These are phyloP conservation scores for Hecatera dysodea DNA, from an alignment of 2,888 invertebrate genomes.

Conservation along the genomic window DNA sequence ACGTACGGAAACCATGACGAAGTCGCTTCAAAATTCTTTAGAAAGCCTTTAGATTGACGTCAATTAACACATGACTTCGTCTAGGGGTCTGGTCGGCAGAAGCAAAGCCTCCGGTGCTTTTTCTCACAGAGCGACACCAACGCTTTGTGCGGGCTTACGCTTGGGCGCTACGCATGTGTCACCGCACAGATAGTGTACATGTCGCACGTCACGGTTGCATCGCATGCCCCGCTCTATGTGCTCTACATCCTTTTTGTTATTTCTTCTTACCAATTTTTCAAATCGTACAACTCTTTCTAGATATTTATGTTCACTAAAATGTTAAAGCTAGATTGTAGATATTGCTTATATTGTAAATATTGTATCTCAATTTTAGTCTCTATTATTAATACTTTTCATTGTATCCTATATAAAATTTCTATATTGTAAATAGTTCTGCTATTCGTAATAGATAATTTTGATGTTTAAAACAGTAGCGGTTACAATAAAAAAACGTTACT, in stretches of 20 bases:
- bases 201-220: constrained; percentile 66
- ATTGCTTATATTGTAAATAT: constrained; percentile 54
- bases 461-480: constrained; percentile 30
- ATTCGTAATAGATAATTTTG: constrained; percentile 29
- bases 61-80: constrained; percentile 5
- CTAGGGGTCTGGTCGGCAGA: constrained; percentile 58
- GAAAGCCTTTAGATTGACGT: neutral
- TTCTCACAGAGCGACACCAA: constrained; percentile 78
- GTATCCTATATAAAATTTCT: constrained; percentile 36
- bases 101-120: constrained; percentile 76
- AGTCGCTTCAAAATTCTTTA: constrained; percentile 11
- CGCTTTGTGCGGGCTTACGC: constrained; percentile 77
- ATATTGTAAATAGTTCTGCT: constrained; percentile 57
- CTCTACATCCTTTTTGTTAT: constrained; percentile 41
- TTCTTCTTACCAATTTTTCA: constrained; percentile 30
- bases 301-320: constrained; percentile 27
- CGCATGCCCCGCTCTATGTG: constrained; percentile 49
- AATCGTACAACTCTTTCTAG: constrained; percentile 27
- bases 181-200: constrained; percentile 70
- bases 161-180: constrained; percentile 74
- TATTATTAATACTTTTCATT: constrained; percentile 27
- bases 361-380: constrained; percentile 30
- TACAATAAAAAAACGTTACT: constrained; percentile 20
- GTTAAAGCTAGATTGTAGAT: constrained; percentile 45
- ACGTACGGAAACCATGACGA: constrained; percentile 9